Conservation (phyloP, 2,797 vertebrate genomes). For the Melanotaenia maccullochi region DNA sequence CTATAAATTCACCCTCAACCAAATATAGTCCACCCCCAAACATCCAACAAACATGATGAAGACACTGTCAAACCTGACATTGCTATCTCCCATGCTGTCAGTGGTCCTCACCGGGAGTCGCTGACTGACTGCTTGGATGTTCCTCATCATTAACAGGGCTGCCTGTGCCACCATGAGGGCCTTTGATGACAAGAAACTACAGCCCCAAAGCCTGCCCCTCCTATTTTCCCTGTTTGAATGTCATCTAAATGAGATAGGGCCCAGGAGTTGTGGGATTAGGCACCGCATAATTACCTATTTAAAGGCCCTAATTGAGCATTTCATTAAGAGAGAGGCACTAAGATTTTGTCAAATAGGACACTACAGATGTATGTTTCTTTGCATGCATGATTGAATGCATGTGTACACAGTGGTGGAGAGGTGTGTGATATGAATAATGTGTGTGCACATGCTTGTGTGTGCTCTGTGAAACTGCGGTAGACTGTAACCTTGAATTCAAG, state of each 20-base stretch:
- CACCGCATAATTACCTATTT: slow-evolving; percentile 89
- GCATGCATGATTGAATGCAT: slow-evolving; percentile 28
- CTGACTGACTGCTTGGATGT: slow-evolving; percentile 78
- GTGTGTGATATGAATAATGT: slow-evolving; percentile 12
- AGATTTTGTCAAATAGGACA: slow-evolving; percentile 79
- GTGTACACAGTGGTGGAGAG: slow-evolving; percentile 1
- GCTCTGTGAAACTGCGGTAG: slow-evolving; percentile 51
- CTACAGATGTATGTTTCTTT: slow-evolving; percentile 53
- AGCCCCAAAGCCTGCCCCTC: slow-evolving; percentile 68
- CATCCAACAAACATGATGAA: slow-evolving; percentile 72
- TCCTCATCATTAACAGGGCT: slow-evolving; percentile 77
- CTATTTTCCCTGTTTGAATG: slow-evolving; percentile 70
- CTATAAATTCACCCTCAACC: slow-evolving; percentile 40
- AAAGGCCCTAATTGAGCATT: slow-evolving; percentile 87
- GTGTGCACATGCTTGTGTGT: slow-evolving; percentile 35
- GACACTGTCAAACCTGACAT: slow-evolving; percentile 74
- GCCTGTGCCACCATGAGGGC: slow-evolving; percentile 65
- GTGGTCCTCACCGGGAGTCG: slow-evolving; percentile 68
- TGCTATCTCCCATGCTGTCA: slow-evolving; percentile 73
- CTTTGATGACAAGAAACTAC: slow-evolving; percentile 74
- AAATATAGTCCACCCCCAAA: slow-evolving; percentile 60
- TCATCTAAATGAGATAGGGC: slow-evolving; percentile 82
- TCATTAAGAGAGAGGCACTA: slow-evolving; percentile 84
- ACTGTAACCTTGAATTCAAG: slow-evolving; percentile 74
- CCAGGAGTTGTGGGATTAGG: slow-evolving; percentile 80